Base-by-base conservation (phyloP, 2,797 vertebrate genomes). In the Pseudomugil gertrudae region DNA sequence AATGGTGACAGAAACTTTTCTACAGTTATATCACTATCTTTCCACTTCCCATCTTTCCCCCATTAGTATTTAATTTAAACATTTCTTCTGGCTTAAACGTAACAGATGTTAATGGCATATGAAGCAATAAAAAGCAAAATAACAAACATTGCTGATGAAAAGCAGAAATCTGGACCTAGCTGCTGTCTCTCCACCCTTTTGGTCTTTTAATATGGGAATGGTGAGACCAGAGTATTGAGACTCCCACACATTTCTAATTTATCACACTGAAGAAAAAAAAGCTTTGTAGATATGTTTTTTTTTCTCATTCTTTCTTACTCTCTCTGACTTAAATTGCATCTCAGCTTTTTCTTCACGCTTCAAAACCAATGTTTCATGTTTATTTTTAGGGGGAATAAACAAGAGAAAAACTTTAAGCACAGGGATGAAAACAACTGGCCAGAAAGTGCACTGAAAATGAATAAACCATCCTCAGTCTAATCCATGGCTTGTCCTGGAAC, bases 211-310 rank as follows among this genome's bases (percentile, higher is more conserved):
- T 84, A 84, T 72, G 78, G 87, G 84, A 79, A 89, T 81, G 72
- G 71, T 74, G 76, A 83, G 86, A 83, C 84, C 84, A 84, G 78
- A 40, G 74, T 78, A 78, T 83, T 69, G 74, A 87, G 72, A 85
- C 85, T 69, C 89, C 88, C 79, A 92, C 89, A 87, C 87, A 86
- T 90, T 90, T 89, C 85, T 91, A 89, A 92, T 93, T 88, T 80
- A 92, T 92, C 79, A 90, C 78, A 72, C 69, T 74, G 60, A 21
- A 55, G 60, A 21, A 55, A 73, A 76, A 85, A 72, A 76, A 79
- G 63, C 72, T 79, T 60, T 71, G 54, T 33, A 72, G 71, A 80
- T 72, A 71, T 19, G 48, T 14, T 53, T 59, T 55, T 75, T 71
- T 72, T 65, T 40, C 23, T 55, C 15, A 17, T 15, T 36, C 61